Evolutionary conservation across 2,113 vertebrate species (phyloP), one percentile per base, ranked within the genome.

Genomic region (Alosa alosa): DNA sequence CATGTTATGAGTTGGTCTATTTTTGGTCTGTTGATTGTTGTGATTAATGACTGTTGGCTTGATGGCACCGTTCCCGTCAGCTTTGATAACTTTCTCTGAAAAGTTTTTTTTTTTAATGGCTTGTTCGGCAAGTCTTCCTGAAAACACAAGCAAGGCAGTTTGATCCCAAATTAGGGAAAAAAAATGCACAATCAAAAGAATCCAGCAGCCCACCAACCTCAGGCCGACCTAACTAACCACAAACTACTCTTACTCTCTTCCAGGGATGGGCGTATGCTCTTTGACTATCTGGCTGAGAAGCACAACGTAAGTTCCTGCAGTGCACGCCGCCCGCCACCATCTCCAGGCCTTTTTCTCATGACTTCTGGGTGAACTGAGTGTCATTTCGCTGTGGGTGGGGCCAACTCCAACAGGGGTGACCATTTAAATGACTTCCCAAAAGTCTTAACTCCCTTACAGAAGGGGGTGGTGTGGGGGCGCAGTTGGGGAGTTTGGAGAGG

Each of bases 211-310:
- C 84, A 78, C 68, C 72, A 82, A 85, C 72, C 84, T 52, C 41
- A 64, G 84, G 39, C 86, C 31, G 52, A 81, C 2, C 39, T 84
- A 86, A 87, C 93, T 84, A 93, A 89, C 72, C 87, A 75, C 88
- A 91, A 31, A 89, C 87, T 91, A 89, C 60, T 90, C 83, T 85
- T 87, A 0, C 6, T 90, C 52, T 87, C 85, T 95, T 93, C 44
- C 88, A 98, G 97, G 91, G 97, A 99, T 83, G 97, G 97, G 92
- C 95, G 97, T 89, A 97, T 98, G 97, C 94, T 99, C 55, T 99
- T 99, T 95, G 97, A 99, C 89, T 98, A 97, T 91, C 94, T 99
- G 94, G 97, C 97, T 31, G 98, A 99, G 88, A 98, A 99, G 88
- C 97, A 99, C 90, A 97, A 96, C 86, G 97, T 98, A 97, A 96